These are phyloP conservation scores for Drosophila pectinifera DNA, from an alignment of 1,140 invertebrate genomes.

Conservation along the genomic window DNA sequence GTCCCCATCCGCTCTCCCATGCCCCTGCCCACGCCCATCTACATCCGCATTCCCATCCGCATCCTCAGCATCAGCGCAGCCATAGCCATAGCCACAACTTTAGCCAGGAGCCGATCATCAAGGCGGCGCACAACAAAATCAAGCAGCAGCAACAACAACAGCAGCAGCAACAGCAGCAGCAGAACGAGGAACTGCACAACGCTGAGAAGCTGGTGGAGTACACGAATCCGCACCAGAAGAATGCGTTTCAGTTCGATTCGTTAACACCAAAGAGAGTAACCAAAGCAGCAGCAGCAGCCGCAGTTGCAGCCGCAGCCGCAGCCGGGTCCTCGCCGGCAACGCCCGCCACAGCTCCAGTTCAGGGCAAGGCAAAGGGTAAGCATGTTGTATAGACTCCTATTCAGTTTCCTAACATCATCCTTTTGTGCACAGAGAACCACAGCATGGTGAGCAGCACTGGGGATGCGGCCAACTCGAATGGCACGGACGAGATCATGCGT, in stretches of 20 bases:
- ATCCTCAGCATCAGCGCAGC: conserved; percentile 67
- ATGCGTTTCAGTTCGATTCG: conserved; percentile 84
- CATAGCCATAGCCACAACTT: conserved; percentile 73
- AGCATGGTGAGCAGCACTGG: conserved; percentile 70
- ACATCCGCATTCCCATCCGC: not conserved
- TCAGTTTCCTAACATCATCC: not conserved
- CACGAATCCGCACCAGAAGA: conserved; percentile 81
- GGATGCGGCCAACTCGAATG: conserved; percentile 73
- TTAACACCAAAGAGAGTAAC: conserved; percentile 82
- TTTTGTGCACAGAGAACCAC: conserved; percentile 40
- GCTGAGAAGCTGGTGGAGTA: conserved; percentile 83
- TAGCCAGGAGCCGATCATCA: conserved; percentile 61
- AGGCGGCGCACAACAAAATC: conserved; percentile 65
- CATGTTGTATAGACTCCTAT: too few species aligned
- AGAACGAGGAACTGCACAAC: conserved; percentile 78
- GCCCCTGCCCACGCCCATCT: conserved; percentile 14
- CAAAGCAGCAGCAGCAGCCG: conserved; percentile 48
- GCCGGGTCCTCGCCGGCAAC: conserved; percentile 33
- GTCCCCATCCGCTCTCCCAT: conserved; percentile 32
- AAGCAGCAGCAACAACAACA: conserved; percentile 68
- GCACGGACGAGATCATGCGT: conserved; percentile 70
- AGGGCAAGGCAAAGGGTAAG: conserved; percentile 43
- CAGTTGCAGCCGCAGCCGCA: conserved; percentile 25
- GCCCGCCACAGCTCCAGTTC: conserved; percentile 32
- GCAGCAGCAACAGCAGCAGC: conserved; percentile 56